Percentiles rank a stretch among this genome's conserved stretches.
phyloP scores from a whole-genome alignment of 92 coral and sea anemone species.

The Phenganax stokvisi region DNA sequence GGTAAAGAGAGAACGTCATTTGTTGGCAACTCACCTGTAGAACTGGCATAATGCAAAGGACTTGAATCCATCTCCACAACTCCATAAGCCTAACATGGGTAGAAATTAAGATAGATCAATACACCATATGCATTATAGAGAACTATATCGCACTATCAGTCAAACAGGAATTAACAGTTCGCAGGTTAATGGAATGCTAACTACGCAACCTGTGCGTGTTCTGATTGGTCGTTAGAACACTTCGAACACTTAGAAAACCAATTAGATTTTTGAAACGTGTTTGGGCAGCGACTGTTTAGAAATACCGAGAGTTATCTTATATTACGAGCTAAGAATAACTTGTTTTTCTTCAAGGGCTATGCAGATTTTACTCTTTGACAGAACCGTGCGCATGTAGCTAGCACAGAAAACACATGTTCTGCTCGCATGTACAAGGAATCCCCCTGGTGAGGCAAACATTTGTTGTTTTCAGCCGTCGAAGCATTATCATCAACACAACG shows the following conservation, averaged over 20 bases:
- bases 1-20: neutral
- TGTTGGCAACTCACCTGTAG: constrained; percentile 28
- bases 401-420: constrained; percentile 17
- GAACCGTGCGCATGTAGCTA: neutral
- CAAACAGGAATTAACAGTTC: constrained; percentile 21
- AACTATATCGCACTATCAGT: constrained; percentile 4
- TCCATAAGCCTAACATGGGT: constrained; percentile 37
- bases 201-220: constrained; percentile 1
- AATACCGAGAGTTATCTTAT: neutral
- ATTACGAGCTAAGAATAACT: constrained; percentile 8
- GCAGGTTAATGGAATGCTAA: constrained; percentile 18
- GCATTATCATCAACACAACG: too few relatives aligned
- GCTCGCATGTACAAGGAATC: constrained; percentile 15
- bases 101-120: constrained; percentile 28
- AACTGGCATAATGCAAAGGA: constrained; percentile 22
- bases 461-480: neutral
- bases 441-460: neutral
- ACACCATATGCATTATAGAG: constrained; percentile 16
- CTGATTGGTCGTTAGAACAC: constrained; percentile 20
- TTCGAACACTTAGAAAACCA: constrained; percentile 22
- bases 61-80: constrained; percentile 20
- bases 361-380: neutral
- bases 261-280: constrained; percentile 33
- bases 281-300: constrained; percentile 30
- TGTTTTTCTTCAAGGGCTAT: constrained; percentile 13